These are phyloP conservation scores for Poeciliopsis gracilis DNA, from an alignment of 2,797 vertebrate species.

Conservation along the genomic window DNA sequence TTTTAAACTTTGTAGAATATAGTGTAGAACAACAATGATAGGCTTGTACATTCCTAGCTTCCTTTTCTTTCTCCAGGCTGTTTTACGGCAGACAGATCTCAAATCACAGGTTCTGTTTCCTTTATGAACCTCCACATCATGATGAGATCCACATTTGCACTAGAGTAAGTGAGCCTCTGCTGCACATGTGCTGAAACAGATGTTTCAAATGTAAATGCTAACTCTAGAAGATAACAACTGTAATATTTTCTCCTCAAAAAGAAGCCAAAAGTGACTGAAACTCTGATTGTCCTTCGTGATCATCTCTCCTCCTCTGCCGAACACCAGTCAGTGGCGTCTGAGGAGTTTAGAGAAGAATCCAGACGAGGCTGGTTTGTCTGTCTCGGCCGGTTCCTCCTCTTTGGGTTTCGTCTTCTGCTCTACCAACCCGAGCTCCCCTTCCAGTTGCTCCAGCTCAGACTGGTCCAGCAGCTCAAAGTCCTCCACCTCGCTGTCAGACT, in stretches of 20 bases:
- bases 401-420: conserved; percentile 53
- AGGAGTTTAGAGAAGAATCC: conserved; percentile 95
- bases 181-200: not conserved
- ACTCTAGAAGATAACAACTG: not conserved
- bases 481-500: conserved; percentile 94
- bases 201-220: not conserved
- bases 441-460: conserved; percentile 96
- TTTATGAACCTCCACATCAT: not conserved
- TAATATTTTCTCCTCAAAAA: not conserved
- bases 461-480: conserved; percentile 99
- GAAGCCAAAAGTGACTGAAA: not conserved
- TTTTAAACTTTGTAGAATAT: not conserved
- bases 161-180: not conserved
- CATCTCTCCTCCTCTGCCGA: not conserved
- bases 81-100: not conserved
- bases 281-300: conserved; percentile 37
- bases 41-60: not conserved
- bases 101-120: not conserved
- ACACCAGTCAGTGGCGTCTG: conserved; percentile 84
- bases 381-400: conserved; percentile 64
- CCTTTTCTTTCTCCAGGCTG: not conserved
- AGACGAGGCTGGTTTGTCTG: conserved; percentile 73
- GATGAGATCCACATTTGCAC: not conserved
- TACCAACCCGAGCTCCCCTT: conserved; percentile 87
- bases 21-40: not conserved